Conservation (phyloP, 2,888 invertebrate species). For the Oscheius sp. region DNA sequence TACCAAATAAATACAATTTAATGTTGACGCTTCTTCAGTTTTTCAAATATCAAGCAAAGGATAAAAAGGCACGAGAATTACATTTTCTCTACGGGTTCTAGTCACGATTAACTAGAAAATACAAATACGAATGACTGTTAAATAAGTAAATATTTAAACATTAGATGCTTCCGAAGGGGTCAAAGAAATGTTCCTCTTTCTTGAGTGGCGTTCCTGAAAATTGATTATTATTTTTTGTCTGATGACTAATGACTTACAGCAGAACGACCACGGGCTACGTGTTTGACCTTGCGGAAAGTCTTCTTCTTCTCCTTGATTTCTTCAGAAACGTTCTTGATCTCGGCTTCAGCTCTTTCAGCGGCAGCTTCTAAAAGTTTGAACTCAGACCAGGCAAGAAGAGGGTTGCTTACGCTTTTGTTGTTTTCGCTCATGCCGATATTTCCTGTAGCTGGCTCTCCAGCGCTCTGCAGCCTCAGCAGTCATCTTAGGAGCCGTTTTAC, state of each 20-base stretch:
- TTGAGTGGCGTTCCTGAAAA: conserved; percentile 10
- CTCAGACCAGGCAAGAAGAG: not conserved
- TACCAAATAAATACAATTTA: no score
- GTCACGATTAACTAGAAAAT: conserved; percentile 27
- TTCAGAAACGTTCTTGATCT: conserved; percentile 44
- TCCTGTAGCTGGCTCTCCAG: conserved; percentile 69
- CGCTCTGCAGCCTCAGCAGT: conserved; percentile 70
- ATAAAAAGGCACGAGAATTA: conserved; percentile 10
- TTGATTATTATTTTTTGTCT: not conserved
- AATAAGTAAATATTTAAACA: not conserved
- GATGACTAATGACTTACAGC: conserved; percentile 22
- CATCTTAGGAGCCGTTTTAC: conserved; percentile 70
- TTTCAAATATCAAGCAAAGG: no score
- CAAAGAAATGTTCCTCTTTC: conserved; percentile 3
- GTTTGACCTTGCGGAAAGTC: conserved; percentile 62
- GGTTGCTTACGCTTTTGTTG: conserved; percentile 59
- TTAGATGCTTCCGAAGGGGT: not conserved
- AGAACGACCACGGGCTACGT: conserved; percentile 52
- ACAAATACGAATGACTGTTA: not conserved
- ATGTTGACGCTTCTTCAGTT: no score
- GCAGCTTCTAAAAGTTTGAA: conserved; percentile 49
- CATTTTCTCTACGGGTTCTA: conserved; percentile 16
- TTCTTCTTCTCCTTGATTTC: conserved; percentile 61
- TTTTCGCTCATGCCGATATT: conserved; percentile 70
- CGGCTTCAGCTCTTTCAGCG: conserved; percentile 51